phyloP scores from a whole-genome alignment of 2,113 vertebrate genomes.

The Sylvilagus bachmani region DNA sequence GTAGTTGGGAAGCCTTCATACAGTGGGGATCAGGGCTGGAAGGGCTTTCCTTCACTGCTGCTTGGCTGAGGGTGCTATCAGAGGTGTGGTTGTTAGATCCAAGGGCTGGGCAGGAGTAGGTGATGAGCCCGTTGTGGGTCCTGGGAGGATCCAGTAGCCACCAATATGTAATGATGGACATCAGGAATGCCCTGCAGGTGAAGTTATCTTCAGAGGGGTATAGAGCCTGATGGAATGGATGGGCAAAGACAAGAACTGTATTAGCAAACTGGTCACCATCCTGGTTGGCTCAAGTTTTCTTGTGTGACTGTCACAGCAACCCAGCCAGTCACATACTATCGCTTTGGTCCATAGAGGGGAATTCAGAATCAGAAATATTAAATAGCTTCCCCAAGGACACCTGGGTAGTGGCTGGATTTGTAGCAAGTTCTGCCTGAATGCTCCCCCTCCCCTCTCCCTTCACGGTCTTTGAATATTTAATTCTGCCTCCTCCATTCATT shows the following conservation, averaged over 20 bases:
- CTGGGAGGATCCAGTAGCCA: neutral
- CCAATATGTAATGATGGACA: neutral
- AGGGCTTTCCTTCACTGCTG: neutral
- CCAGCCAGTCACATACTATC: neutral
- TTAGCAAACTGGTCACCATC: neutral
- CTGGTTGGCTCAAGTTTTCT: neutral
- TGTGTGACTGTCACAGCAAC: neutral
- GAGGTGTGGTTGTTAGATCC: neutral
- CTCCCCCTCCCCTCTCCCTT: neutral
- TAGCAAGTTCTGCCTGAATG: neutral
- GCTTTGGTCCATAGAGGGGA: neutral
- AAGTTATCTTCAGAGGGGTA: neutral
- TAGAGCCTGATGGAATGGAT: neutral
- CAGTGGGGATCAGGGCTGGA: neutral
- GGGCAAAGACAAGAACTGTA: neutral
- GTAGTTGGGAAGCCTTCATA: neutral
- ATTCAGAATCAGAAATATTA: neutral
- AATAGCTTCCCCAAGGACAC: neutral
- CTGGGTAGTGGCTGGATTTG: neutral
- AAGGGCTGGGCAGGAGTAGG: neutral
- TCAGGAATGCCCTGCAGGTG: neutral
- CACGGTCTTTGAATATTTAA: constrained; percentile 50
- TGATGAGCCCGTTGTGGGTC: neutral
- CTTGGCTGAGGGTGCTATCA: neutral
- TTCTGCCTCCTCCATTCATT: neutral